Percentiles rank a stretch among this genome's conserved stretches.
Evolutionary conservation across 2,888 invertebrate genomes (phyloP).

Genomic region (Drosophila setosimentum): DNA sequence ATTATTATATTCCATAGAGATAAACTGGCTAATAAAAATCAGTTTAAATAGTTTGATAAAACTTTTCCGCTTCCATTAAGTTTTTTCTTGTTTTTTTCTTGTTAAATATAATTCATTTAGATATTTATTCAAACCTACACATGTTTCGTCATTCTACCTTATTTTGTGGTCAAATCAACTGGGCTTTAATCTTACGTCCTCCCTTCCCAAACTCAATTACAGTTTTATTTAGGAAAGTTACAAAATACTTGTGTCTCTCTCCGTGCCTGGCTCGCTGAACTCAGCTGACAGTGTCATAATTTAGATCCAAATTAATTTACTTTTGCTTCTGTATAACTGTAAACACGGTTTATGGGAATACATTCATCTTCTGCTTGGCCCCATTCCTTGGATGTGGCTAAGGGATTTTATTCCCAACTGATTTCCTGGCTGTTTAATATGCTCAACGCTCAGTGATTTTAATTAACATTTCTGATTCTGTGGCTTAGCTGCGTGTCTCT

Average conservation of each 20-base stretch:
- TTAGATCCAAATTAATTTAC: constrained; percentile 58
- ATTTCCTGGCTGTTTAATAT: constrained; percentile 56
- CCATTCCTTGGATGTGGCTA: constrained; percentile 40
- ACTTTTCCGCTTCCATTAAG: background rate
- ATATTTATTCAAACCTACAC: background rate
- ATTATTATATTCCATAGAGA: background rate
- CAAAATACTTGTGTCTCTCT: background rate
- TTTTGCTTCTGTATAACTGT: constrained; percentile 23
- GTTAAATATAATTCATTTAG: background rate
- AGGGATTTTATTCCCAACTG: constrained; percentile 61
- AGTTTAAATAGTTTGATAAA: background rate
- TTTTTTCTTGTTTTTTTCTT: background rate
- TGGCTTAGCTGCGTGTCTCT: constrained; percentile 47
- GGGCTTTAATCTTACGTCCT: background rate
- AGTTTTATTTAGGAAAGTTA: background rate
- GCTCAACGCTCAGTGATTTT: constrained; percentile 75
- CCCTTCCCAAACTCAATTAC: background rate
- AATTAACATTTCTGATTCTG: constrained; percentile 81
- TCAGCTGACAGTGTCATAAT: constrained; percentile 53
- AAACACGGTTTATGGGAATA: constrained; percentile 15
- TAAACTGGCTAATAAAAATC: background rate
- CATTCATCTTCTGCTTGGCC: constrained; percentile 51
- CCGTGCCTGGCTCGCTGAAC: too few relatives aligned
- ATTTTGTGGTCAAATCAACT: background rate
- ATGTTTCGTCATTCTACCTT: background rate